Percentiles rank a stretch among this genome's conserved stretches.
These are phyloP conservation scores for Eclectus roratus DNA, from an alignment of 2,113 vertebrate species.

Conservation along the genomic window DNA sequence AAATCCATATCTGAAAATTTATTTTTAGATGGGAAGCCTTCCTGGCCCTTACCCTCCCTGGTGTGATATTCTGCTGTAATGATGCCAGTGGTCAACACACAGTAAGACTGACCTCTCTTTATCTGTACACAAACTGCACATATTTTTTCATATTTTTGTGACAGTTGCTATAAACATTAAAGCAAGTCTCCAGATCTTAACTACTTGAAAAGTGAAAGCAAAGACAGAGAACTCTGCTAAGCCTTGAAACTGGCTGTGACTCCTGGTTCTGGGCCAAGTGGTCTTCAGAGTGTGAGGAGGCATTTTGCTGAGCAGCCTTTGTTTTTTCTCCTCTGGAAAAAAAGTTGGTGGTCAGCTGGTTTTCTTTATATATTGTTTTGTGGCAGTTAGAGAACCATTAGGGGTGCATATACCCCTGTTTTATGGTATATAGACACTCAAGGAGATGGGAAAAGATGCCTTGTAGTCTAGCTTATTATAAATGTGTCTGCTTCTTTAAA, in stretches of 20 bases:
- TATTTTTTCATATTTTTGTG: not conserved
- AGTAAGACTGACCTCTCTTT: not conserved
- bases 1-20: not conserved
- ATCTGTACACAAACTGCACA: not conserved
- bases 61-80: not conserved
- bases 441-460: not conserved
- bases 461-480: conserved; percentile 25
- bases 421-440: not conserved
- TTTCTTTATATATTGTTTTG: not conserved
- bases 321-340: not conserved
- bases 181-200: not conserved
- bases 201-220: not conserved
- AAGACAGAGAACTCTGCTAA: not conserved
- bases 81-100: not conserved
- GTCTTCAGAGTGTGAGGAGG: not conserved
- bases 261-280: not conserved
- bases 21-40: not conserved
- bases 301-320: not conserved
- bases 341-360: not conserved
- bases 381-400: not conserved
- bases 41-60: not conserved
- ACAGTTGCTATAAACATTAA: not conserved
- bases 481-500: conserved; percentile 40
- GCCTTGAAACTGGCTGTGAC: not conserved
- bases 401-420: not conserved